These are phyloP conservation scores for Frankliniella fusca DNA, from an alignment of 2,888 invertebrate genomes.

Conservation along the genomic window DNA sequence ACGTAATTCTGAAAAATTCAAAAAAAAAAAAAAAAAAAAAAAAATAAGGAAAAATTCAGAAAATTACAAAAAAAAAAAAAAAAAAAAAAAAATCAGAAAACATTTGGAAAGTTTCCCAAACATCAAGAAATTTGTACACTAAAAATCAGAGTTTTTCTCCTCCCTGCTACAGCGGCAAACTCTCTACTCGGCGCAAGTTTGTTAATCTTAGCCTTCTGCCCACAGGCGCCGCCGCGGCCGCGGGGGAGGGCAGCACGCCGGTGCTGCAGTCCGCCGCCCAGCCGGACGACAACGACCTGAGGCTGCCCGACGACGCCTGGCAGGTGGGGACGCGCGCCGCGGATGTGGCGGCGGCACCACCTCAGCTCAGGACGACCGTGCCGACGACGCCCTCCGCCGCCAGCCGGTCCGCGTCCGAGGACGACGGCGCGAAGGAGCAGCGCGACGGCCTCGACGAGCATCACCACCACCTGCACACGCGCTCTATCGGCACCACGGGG, in stretches of 20 bases:
- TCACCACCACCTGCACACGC: neutral
- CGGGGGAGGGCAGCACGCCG: neutral
- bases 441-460: neutral
- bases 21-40: too few relatives aligned
- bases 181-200: too few relatives aligned
- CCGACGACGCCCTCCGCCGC: neutral
- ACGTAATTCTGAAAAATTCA: too few relatives aligned
- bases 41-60: too few relatives aligned
- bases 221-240: neutral
- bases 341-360: neutral
- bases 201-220: neutral
- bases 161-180: too few relatives aligned
- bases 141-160: too few relatives aligned
- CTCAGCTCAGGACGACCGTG: conserved; percentile 2
- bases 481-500: neutral
- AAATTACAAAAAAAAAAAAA: too few relatives aligned
- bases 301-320: conserved; percentile 9
- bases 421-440: neutral
- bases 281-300: neutral
- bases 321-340: conserved; percentile 21
- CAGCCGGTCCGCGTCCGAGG: neutral
- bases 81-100: too few relatives aligned
- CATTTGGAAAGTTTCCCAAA: too few relatives aligned
- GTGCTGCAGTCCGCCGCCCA: neutral
- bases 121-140: too few relatives aligned